phyloP scores from a whole-genome alignment of 2,888 invertebrate genomes.

The Nemurella pictetii region DNA sequence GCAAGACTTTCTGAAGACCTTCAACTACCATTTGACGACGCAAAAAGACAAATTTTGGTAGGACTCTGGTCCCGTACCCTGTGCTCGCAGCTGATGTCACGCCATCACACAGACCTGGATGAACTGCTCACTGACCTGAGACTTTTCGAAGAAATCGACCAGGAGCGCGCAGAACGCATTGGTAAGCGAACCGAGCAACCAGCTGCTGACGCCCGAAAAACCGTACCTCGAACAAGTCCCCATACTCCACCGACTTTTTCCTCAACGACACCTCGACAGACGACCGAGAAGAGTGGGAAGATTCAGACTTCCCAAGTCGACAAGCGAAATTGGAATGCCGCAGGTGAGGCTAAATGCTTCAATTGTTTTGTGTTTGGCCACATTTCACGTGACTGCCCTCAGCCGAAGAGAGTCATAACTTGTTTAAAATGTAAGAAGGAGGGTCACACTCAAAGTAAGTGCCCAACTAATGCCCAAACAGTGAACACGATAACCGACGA shows the following conservation, averaged over 20 bases:
- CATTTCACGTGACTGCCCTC: slow-evolving; percentile 13
- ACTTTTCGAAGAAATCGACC: not conserved
- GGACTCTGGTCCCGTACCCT: slow-evolving; percentile 4
- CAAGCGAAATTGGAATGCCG: not conserved
- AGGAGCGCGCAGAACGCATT: slow-evolving; percentile 19
- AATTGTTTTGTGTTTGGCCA: slow-evolving; percentile 15
- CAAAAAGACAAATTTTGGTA: not conserved
- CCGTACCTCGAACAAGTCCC: not conserved
- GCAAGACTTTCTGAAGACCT: slow-evolving; percentile 2
- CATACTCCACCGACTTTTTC: not conserved
- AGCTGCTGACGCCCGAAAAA: not conserved
- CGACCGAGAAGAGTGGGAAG: not conserved
- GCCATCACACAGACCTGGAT: slow-evolving; percentile 3
- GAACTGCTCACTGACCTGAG: slow-evolving; percentile 5
- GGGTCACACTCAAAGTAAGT: not conserved
- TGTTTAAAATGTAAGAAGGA: slow-evolving; percentile 14
- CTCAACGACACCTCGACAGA: not conserved
- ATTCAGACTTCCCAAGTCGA: not conserved
- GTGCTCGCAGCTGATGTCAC: not conserved
- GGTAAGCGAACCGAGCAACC: not conserved
- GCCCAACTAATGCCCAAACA: not conserved
- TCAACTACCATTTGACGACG: not conserved
- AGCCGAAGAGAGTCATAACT: not conserved
- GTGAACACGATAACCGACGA: not conserved
- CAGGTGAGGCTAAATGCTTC: slow-evolving; percentile 14